These are phyloP conservation scores for Ptychodera flava DNA, from an alignment of 35 echinoderm and acorn worm genomes.

Conservation along the genomic window DNA sequence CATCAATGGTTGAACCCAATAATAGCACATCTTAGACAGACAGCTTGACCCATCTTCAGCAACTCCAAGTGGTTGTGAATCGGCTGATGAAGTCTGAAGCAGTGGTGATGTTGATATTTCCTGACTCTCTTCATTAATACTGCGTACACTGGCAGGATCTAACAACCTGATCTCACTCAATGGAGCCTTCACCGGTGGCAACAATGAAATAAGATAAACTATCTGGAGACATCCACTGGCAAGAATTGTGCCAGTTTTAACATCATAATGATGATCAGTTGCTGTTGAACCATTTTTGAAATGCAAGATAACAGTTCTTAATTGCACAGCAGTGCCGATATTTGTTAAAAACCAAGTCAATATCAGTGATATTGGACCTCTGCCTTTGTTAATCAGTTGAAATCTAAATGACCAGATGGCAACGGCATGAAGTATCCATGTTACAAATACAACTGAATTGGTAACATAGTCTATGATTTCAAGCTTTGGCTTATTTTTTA, in stretches of 20 bases:
- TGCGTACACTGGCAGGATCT: constrained; percentile 27
- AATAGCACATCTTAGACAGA: constrained; percentile 58
- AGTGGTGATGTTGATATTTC: constrained; percentile 40
- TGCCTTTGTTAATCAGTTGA: constrained; percentile 13
- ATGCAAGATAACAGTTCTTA: constrained; percentile 42
- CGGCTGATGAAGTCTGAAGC: neutral
- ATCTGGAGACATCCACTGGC: constrained; percentile 33
- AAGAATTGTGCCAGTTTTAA: constrained; percentile 28
- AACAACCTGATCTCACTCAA: constrained; percentile 29
- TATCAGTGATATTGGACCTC: constrained; percentile 39
- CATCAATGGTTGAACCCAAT: constrained; percentile 87
- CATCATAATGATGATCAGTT: constrained; percentile 3
- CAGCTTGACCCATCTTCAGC: constrained; percentile 69
- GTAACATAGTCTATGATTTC: constrained; percentile 39
- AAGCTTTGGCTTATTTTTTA: no score
- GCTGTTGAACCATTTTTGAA: constrained; percentile 8
- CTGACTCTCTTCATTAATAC: constrained; percentile 67
- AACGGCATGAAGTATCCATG: constrained; percentile 55
- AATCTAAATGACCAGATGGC: constrained; percentile 28
- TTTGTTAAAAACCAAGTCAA: constrained; percentile 55
- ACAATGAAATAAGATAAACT: constrained; percentile 52
- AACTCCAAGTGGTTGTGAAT: constrained; percentile 33
- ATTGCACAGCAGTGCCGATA: constrained; percentile 23
- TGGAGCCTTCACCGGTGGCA: constrained; percentile 51
- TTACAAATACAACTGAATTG: constrained; percentile 16